These are phyloP conservation scores for Drosophila villosipedis DNA, from an alignment of 2,888 invertebrate species.

Conservation along the genomic window DNA sequence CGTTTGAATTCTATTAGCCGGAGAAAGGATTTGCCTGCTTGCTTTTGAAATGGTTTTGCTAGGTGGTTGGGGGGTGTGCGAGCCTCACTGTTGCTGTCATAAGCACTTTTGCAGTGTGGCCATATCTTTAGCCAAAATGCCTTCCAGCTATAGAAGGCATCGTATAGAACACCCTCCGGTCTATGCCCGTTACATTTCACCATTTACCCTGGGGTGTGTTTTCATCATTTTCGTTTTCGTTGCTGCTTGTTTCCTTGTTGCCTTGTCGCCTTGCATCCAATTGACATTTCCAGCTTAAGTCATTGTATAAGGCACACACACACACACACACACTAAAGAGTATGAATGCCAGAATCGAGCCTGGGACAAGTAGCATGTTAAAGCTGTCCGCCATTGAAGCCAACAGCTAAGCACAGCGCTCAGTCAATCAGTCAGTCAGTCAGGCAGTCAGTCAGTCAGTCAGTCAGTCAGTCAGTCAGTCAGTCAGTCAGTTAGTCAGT, in stretches of 20 bases:
- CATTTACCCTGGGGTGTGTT: conserved; percentile 76
- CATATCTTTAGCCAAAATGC: conserved; percentile 49
- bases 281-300: conserved; percentile 80
- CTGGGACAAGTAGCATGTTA: conserved; percentile 59
- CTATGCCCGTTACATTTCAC: conserved; percentile 51
- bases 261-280: conserved; percentile 62
- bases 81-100: conserved; percentile 61
- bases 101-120: conserved; percentile 70
- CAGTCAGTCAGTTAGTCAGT: neutral
- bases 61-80: neutral
- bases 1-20: conserved; percentile 77
- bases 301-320: conserved; percentile 67
- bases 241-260: conserved; percentile 21
- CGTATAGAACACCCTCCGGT: neutral
- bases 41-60: conserved; percentile 36
- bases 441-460: neutral
- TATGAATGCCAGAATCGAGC: conserved; percentile 46
- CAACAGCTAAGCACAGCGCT: conserved; percentile 26
- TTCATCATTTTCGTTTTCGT: conserved; percentile 62
- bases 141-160: conserved; percentile 2
- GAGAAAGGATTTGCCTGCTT: conserved; percentile 70
- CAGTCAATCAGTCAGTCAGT: conserved; percentile 20
- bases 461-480: neutral
- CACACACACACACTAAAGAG: conserved; percentile 12
- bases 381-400: conserved; percentile 71